Evolutionary conservation across 2,888 invertebrate genomes (phyloP).

Genomic region (Temnothorax unifasciatus): DNA sequence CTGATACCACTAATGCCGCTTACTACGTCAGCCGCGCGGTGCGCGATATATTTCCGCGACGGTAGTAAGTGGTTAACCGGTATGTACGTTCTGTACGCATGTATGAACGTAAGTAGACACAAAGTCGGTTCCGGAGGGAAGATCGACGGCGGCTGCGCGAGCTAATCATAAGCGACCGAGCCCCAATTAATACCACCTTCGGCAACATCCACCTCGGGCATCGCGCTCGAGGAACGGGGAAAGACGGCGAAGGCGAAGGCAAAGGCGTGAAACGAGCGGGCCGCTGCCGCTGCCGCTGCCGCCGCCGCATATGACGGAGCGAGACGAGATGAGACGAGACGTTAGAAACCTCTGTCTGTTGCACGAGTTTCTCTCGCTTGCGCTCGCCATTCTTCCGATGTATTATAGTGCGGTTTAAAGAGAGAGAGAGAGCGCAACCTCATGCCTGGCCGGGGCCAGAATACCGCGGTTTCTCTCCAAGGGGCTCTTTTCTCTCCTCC

Average conservation of each 20-base stretch:
- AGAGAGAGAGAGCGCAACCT: slow-evolving; percentile 63
- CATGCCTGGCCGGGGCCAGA: slow-evolving; percentile 49
- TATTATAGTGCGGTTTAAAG: slow-evolving; percentile 56
- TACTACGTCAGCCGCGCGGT: background rate
- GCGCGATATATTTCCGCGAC: background rate
- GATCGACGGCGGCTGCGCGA: slow-evolving; percentile 78
- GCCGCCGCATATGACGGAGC: slow-evolving; percentile 13
- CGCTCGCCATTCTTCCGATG: slow-evolving; percentile 49
- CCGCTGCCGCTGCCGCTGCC: background rate
- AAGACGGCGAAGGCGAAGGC: background rate
- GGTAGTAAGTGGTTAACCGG: background rate
- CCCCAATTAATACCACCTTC: slow-evolving; percentile 84
- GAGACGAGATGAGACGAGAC: slow-evolving; percentile 32
- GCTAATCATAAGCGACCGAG: slow-evolving; percentile 81
- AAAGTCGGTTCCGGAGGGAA: slow-evolving; percentile 44
- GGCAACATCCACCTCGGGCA: slow-evolving; percentile 79
- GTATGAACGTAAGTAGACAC: slow-evolving; percentile 27
- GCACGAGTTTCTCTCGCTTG: slow-evolving; percentile 38
- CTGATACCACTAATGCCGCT: background rate
- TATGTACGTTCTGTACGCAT: background rate
- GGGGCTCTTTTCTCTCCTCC: slow-evolving; percentile 50
- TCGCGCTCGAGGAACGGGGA: slow-evolving; percentile 28
- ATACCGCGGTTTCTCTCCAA: slow-evolving; percentile 48
- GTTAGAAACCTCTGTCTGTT: slow-evolving; percentile 20
- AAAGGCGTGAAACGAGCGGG: slow-evolving; percentile 49